Percentiles rank a stretch among this genome's conserved stretches.
phyloP scores from a whole-genome alignment of 1,140 invertebrate genomes.

The Eriocheir sinensis region DNA sequence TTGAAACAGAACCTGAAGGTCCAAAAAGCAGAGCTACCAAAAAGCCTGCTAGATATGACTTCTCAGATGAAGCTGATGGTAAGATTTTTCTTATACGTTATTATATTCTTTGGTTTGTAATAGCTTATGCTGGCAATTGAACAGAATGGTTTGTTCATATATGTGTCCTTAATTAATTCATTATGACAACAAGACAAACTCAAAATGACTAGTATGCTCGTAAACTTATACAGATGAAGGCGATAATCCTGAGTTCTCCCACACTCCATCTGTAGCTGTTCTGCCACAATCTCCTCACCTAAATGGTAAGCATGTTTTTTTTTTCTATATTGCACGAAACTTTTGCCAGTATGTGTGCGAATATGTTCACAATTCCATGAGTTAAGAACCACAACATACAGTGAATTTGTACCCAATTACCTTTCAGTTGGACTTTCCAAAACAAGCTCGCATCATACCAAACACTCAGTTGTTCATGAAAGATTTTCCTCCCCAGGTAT shows the following conservation, averaged over 20 bases:
- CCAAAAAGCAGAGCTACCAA: background rate
- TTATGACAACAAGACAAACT: background rate
- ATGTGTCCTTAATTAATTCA: background rate
- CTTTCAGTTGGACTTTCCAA: too few relatives aligned
- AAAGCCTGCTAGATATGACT: background rate
- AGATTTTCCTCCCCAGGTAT: too few relatives aligned
- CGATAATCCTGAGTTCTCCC: background rate
- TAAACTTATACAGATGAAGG: background rate
- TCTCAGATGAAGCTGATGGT: conserved; percentile 11
- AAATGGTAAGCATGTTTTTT: background rate
- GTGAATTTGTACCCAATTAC: too few relatives aligned
- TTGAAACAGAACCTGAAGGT: conserved; percentile 14
- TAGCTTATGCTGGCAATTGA: background rate
- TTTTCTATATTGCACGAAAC: background rate
- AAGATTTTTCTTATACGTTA: background rate
- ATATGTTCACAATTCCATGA: too few relatives aligned
- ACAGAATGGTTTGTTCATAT: background rate
- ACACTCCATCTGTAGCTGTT: background rate
- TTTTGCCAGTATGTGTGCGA: too few relatives aligned
- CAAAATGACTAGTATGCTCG: too few relatives aligned
- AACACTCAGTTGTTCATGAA: too few relatives aligned
- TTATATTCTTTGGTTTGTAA: background rate
- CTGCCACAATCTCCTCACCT: conserved; percentile 12
- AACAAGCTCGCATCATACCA: too few relatives aligned
- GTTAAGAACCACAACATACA: too few relatives aligned